Conservation (phyloP, 2,797 vertebrate species). For the Sebastes ruberrimus region DNA sequence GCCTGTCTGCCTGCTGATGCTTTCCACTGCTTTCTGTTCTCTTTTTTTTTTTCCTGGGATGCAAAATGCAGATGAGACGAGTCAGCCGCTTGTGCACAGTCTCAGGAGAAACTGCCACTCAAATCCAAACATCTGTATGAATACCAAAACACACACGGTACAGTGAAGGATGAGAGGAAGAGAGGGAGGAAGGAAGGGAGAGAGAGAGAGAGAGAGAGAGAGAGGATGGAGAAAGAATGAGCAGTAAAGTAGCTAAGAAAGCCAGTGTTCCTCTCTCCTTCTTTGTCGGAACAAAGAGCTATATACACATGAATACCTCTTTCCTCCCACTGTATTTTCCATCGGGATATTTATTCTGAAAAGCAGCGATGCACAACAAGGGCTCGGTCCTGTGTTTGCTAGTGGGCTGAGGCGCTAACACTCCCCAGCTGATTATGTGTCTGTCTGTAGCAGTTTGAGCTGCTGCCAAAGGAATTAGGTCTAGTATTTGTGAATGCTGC, state of each 20-base stretch:
- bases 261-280: slow-evolving; percentile 67
- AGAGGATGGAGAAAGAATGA: slow-evolving; percentile 63
- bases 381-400: slow-evolving; percentile 80
- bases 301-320: slow-evolving; percentile 75
- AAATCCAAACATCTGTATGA: slow-evolving; percentile 83
- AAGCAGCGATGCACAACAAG: slow-evolving; percentile 79
- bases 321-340: slow-evolving; percentile 76
- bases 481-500: slow-evolving; percentile 82
- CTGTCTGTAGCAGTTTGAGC: slow-evolving; percentile 86
- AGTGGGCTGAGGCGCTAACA: slow-evolving; percentile 78
- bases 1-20: slow-evolving; percentile 63
- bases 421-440: slow-evolving; percentile 86
- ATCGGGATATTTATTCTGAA: slow-evolving; percentile 79
- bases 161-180: slow-evolving; percentile 63
- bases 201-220: slow-evolving; percentile 29
- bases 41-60: slow-evolving; percentile 79
- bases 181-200: slow-evolving; percentile 35
- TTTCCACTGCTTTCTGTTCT: slow-evolving; percentile 68
- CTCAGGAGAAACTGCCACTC: slow-evolving; percentile 84
- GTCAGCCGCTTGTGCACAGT: slow-evolving; percentile 78
- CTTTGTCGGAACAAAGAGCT: slow-evolving; percentile 78
- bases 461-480: slow-evolving; percentile 87
- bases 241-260: slow-evolving; percentile 70
- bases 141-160: slow-evolving; percentile 80
- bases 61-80: slow-evolving; percentile 87